Percentiles rank a stretch among this genome's conserved stretches.
phyloP scores from a whole-genome alignment of 2,797 vertebrate genomes.

The Micropoecilia bifurca region DNA sequence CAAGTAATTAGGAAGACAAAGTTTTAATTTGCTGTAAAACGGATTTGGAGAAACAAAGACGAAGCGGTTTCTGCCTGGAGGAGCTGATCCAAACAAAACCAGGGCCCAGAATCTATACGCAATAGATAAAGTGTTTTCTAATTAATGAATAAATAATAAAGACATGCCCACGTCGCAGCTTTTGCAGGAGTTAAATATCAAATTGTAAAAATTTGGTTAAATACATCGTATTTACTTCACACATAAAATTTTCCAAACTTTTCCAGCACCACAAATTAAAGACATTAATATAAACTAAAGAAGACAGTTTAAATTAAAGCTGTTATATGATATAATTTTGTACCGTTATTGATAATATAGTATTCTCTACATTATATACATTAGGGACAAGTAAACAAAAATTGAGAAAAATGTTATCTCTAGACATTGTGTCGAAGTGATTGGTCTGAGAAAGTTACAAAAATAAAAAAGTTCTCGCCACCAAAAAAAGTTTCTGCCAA shows the following conservation, averaged over 20 bases:
- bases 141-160: not conserved
- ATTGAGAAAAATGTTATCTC: too few relatives aligned
- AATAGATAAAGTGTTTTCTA: not conserved
- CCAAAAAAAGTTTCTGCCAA: too few relatives aligned
- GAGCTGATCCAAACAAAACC: conserved; percentile 18
- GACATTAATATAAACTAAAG: too few relatives aligned
- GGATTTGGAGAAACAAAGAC: conserved; percentile 12
- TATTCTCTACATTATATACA: too few relatives aligned
- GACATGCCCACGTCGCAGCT: not conserved
- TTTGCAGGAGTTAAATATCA: not conserved
- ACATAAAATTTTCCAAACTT: not conserved
- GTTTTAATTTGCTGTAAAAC: conserved; percentile 15
- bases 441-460: too few relatives aligned
- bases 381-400: too few relatives aligned
- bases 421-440: too few relatives aligned
- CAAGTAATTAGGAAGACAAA: conserved; percentile 12
- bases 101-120: not conserved
- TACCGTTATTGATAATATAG: too few relatives aligned
- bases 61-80: conserved; percentile 13
- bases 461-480: too few relatives aligned
- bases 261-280: too few relatives aligned
- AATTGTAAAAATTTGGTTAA: not conserved
- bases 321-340: too few relatives aligned
- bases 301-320: too few relatives aligned
- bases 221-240: not conserved